Conservation (phyloP, 2,888 invertebrate species). For the Caenorhabditis sulstoni region DNA sequence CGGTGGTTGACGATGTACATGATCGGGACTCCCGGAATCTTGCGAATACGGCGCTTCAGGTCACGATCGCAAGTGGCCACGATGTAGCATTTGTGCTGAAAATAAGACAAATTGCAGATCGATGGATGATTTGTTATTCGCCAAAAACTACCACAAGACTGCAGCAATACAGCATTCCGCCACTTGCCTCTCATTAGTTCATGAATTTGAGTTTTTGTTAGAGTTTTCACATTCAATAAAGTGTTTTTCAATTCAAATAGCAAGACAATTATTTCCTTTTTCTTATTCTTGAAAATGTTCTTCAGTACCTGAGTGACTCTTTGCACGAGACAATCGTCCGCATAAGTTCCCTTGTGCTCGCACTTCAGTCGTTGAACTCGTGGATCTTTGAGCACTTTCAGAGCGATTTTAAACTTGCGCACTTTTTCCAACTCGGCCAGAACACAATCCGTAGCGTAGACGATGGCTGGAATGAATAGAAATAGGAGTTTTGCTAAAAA, state of each 20-base stretch:
- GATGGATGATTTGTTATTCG: constrained; percentile 22
- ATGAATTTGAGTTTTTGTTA: constrained; percentile 26
- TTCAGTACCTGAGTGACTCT: constrained; percentile 88
- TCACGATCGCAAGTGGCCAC: constrained; percentile 99
- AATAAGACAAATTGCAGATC: constrained; percentile 17
- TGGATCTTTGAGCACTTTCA: constrained; percentile 90
- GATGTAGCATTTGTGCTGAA: constrained; percentile 97
- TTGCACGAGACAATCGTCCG: constrained; percentile 97
- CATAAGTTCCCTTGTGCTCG: constrained; percentile 97
- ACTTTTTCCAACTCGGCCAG: constrained; percentile 97
- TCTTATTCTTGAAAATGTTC: no score
- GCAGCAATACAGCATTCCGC: constrained; percentile 49
- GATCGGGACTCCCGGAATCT: constrained; percentile 98
- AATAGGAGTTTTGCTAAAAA: no score
- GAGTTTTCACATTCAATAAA: neutral
- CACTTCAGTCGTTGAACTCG: constrained; percentile 94
- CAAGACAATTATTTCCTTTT: no score
- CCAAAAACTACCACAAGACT: constrained; percentile 31
- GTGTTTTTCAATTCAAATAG: neutral
- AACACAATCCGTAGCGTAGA: constrained; percentile 98
- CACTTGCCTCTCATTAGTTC: constrained; percentile 32
- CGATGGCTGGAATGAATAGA: constrained; percentile 86
- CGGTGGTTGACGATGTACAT: constrained; percentile 94
- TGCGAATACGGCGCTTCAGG: constrained; percentile 92
- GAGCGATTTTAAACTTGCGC: constrained; percentile 92